Percentiles rank a stretch among this genome's conserved stretches.
Evolutionary conservation across 2,113 vertebrate genomes (phyloP).

Genomic region (Thinocorus orbignyianus): DNA sequence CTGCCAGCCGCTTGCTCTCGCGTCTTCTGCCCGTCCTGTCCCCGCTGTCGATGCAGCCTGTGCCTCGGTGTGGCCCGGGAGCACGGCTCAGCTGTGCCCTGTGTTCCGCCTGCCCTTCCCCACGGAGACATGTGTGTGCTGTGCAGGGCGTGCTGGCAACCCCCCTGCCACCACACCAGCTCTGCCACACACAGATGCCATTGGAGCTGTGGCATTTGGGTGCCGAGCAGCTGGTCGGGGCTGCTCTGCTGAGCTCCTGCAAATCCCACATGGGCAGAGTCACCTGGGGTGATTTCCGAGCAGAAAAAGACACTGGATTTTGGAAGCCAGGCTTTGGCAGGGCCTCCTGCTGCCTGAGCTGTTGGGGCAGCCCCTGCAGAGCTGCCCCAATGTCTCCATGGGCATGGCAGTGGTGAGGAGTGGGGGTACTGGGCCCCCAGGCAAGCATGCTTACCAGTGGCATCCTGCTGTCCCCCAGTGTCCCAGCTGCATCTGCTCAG

Average conservation of each 20-base stretch:
- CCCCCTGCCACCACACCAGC: accelerated
- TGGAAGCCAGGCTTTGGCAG: neutral
- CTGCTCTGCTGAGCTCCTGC: neutral
- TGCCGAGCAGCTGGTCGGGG: accelerated
- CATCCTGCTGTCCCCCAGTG: neutral
- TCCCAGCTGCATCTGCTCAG: neutral
- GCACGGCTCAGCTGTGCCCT: neutral
- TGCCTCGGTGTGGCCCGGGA: neutral
- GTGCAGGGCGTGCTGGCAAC: neutral
- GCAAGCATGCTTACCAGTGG: accelerated
- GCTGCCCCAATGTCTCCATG: neutral
- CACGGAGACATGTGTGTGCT: neutral
- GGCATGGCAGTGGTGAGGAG: neutral
- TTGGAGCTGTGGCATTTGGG: neutral
- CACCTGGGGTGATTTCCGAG: neutral
- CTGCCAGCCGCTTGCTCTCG: accelerated
- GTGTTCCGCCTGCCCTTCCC: neutral
- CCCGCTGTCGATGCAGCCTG: accelerated
- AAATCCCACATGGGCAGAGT: accelerated
- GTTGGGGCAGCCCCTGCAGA: neutral
- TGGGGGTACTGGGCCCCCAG: accelerated
- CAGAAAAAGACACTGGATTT: neutral
- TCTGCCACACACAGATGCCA: accelerated
- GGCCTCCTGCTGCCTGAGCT: neutral
- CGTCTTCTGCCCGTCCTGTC: neutral